These are phyloP conservation scores for Germaria angustata DNA, from an alignment of 2,888 invertebrate species.

Conservation along the genomic window DNA sequence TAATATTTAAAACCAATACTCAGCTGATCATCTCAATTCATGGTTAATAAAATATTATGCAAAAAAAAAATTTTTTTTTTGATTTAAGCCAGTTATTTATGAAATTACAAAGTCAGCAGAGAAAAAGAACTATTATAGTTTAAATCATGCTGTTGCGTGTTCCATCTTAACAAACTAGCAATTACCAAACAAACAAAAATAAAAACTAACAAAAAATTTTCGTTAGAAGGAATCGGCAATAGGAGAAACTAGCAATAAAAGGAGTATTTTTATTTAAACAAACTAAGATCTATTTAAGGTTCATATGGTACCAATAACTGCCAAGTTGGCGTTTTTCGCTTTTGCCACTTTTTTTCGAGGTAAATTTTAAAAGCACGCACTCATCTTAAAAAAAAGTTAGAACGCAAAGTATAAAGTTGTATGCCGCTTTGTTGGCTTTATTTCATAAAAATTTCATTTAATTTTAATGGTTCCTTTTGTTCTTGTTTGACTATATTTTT, in stretches of 20 bases:
- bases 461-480: neutral
- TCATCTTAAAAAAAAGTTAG: slow-evolving; percentile 47
- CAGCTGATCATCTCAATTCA: slow-evolving; percentile 45
- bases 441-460: neutral
- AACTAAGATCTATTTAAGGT: slow-evolving; percentile 60
- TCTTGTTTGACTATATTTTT: neutral
- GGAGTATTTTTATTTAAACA: slow-evolving; percentile 8
- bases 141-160: slow-evolving; percentile 64
- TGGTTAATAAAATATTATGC: slow-evolving; percentile 62
- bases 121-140: slow-evolving; percentile 57
- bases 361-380: slow-evolving; percentile 58
- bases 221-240: slow-evolving; percentile 17
- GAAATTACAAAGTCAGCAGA: slow-evolving; percentile 45
- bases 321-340: neutral
- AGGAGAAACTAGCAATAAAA: slow-evolving; percentile 12
- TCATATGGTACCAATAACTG: neutral
- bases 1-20: slow-evolving; percentile 31
- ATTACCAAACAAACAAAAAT: slow-evolving; percentile 52
- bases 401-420: slow-evolving; percentile 27
- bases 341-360: slow-evolving; percentile 12
- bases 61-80: slow-evolving; percentile 17
- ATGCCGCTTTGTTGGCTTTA: slow-evolving; percentile 10
- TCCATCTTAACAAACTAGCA: slow-evolving; percentile 51
- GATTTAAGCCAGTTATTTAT: slow-evolving; percentile 54
- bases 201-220: slow-evolving; percentile 11